These are phyloP conservation scores for Drosophila falleni DNA, from an alignment of 2,888 invertebrate genomes.

Conservation along the genomic window DNA sequence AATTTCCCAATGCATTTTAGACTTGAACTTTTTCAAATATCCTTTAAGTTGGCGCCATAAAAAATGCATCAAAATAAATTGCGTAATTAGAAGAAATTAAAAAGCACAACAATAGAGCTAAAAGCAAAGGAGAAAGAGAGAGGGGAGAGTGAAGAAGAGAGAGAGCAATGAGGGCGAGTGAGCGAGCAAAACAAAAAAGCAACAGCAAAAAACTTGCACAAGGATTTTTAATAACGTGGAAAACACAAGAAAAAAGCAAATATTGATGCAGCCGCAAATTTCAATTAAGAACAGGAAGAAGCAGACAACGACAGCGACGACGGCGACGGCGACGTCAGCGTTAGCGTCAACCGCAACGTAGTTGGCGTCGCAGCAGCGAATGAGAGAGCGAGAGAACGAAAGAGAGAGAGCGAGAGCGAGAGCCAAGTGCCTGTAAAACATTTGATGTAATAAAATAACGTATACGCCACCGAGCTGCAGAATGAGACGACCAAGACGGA, in stretches of 20 bases:
- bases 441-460: conserved; percentile 81
- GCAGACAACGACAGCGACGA: conserved; percentile 60
- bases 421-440: conserved; percentile 73
- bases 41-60: conserved; percentile 55
- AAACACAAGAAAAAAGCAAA: conserved; percentile 82
- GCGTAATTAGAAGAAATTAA: conserved; percentile 71
- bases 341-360: conserved; percentile 57
- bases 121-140: background rate
- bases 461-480: conserved; percentile 70
- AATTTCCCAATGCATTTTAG: conserved; percentile 8
- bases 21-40: conserved; percentile 22
- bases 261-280: conserved; percentile 84
- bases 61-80: conserved; percentile 69
- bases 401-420: conserved; percentile 13
- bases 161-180: conserved; percentile 10
- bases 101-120: conserved; percentile 60
- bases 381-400: conserved; percentile 19
- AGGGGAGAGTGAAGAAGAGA: background rate
- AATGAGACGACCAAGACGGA: conserved; percentile 43
- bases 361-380: conserved; percentile 36
- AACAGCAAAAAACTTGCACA: conserved; percentile 74
- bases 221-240: conserved; percentile 82
- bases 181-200: conserved; percentile 54
- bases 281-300: conserved; percentile 83
- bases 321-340: conserved; percentile 36